Evolutionary conservation across 1,140 invertebrate species (phyloP).

Genomic region (Andrena cerasifolii): DNA sequence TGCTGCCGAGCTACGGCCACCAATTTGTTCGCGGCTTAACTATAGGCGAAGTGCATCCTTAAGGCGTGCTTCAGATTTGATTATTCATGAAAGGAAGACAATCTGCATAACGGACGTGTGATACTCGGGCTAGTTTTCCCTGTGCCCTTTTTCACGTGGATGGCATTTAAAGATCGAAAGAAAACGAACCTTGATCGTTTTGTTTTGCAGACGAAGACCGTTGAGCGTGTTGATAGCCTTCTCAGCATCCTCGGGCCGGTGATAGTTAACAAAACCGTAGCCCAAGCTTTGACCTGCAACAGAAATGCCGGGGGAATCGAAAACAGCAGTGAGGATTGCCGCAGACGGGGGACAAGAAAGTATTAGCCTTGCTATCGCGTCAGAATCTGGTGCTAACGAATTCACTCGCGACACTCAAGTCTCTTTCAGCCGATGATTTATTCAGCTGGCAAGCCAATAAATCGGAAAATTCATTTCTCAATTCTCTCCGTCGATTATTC

Average conservation of each 20-base stretch:
- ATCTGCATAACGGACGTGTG: too few relatives aligned
- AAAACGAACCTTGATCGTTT: slow-evolving; percentile 96
- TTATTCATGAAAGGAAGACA: too few relatives aligned
- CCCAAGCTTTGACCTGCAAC: slow-evolving; percentile 97
- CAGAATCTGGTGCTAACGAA: too few relatives aligned
- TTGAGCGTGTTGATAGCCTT: slow-evolving; percentile 99
- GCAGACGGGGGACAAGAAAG: neutral
- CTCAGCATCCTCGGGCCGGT: slow-evolving; percentile 97
- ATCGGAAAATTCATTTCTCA: too few relatives aligned
- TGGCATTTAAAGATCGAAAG: neutral
- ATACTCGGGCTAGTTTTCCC: neutral
- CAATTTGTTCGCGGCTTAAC: too few relatives aligned
- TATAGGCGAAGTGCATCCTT: neutral
- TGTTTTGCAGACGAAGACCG: slow-evolving; percentile 98
- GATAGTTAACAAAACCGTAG: slow-evolving; percentile 99
- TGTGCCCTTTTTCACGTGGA: neutral
- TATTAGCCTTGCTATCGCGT: too few relatives aligned
- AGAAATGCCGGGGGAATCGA: slow-evolving; percentile 28
- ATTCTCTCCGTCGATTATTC: too few relatives aligned
- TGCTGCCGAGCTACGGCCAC: too few relatives aligned
- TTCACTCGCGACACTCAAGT: too few relatives aligned
- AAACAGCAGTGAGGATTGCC: neutral
- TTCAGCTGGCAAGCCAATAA: too few relatives aligned
- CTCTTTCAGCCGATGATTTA: too few relatives aligned
- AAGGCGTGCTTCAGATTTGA: too few relatives aligned